These are phyloP conservation scores for Phycodurus eques DNA, from an alignment of 2,113 vertebrate genomes.

Conservation along the genomic window DNA sequence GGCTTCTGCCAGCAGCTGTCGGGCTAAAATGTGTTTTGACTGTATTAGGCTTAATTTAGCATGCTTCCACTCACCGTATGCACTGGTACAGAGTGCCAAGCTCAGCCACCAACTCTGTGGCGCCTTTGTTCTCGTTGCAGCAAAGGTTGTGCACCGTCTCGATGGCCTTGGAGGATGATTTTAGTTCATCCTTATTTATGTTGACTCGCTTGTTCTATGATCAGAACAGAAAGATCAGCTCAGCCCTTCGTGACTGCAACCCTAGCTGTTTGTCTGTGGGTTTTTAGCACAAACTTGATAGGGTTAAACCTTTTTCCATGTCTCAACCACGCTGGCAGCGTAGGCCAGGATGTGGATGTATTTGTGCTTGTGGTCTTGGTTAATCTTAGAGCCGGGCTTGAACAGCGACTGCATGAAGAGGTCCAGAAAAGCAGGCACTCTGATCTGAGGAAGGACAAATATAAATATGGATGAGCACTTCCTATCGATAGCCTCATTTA, in stretches of 20 bases:
- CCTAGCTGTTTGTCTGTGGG: neutral
- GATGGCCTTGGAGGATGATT: slow-evolving; percentile 93
- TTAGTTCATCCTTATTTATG: slow-evolving; percentile 97
- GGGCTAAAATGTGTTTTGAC: too few species aligned
- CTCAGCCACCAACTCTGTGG: slow-evolving; percentile 93
- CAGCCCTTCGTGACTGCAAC: neutral
- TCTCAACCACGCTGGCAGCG: slow-evolving; percentile 95
- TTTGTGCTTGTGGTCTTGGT: slow-evolving; percentile 99
- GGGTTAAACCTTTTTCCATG: slow-evolving; percentile 91
- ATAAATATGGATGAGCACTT: too few species aligned
- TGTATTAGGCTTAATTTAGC: too few species aligned
- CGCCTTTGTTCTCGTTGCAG: slow-evolving; percentile 98
- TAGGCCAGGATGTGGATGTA: slow-evolving; percentile 98
- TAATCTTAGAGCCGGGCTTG: slow-evolving; percentile 96
- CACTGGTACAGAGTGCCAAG: slow-evolving; percentile 95
- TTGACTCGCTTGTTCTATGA: slow-evolving; percentile 93
- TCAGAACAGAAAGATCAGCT: neutral
- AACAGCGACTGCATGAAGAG: slow-evolving; percentile 98
- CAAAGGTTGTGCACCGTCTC: slow-evolving; percentile 95
- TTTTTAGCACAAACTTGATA: neutral
- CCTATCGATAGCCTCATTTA: neutral
- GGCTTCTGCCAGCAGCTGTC: too few species aligned
- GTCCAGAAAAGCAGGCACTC: slow-evolving; percentile 94
- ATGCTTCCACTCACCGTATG: slow-evolving; percentile 62
- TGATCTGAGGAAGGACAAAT: slow-evolving; percentile 74